These are phyloP conservation scores for Falco columbarius DNA, from an alignment of 2,797 vertebrate genomes.

Conservation along the genomic window DNA sequence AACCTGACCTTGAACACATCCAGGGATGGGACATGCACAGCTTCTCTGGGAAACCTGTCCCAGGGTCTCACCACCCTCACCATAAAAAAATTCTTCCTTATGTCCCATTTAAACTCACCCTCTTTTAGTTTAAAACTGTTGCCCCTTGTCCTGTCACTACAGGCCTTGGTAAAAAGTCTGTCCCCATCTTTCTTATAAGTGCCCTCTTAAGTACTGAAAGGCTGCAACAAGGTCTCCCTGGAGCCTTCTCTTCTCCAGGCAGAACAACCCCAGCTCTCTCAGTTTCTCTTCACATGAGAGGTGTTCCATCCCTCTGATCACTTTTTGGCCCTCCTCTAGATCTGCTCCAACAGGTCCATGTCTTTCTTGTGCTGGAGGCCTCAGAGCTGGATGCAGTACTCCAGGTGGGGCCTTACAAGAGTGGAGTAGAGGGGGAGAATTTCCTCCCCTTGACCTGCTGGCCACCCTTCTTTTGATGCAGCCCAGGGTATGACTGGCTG, in stretches of 20 bases:
- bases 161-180: background rate
- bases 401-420: background rate
- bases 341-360: background rate
- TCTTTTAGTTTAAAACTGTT: background rate
- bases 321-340: background rate
- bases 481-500: background rate
- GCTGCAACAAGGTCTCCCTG: rapidly evolving
- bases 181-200: background rate
- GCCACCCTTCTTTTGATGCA: rapidly evolving
- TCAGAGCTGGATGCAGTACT: background rate
- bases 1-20: background rate
- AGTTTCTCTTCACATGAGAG: background rate
- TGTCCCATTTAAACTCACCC: background rate
- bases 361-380: rapidly evolving
- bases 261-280: background rate
- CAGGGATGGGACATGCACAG: background rate
- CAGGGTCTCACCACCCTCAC: background rate
- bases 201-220: background rate
- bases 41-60: background rate
- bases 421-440: background rate
- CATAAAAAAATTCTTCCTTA: background rate
- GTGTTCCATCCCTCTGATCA: background rate
- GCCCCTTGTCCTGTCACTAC: background rate
- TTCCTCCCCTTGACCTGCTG: background rate
- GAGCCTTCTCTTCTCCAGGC: background rate